Conservation (phyloP, 2,888 invertebrate genomes). For the Hydrotaea cyrtoneurina region DNA sequence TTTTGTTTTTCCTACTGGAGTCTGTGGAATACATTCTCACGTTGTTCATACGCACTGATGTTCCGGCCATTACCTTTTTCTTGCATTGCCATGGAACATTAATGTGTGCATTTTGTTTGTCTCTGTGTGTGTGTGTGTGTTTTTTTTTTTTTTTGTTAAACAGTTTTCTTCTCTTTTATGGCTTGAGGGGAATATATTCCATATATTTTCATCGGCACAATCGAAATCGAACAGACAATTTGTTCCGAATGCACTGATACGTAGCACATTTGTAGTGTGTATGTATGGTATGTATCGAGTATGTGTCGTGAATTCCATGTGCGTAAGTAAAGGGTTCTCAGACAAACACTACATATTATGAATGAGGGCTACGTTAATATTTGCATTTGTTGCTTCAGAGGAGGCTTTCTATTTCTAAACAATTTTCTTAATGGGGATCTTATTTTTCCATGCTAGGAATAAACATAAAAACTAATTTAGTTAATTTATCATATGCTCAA, state of each 20-base stretch:
- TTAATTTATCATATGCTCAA: too few relatives aligned
- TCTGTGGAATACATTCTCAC: not conserved
- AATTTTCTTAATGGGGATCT: too few relatives aligned
- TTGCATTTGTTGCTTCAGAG: too few relatives aligned
- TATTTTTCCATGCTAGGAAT: too few relatives aligned
- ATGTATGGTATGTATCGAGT: not conserved
- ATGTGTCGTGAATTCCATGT: not conserved
- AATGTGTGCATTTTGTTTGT: not conserved
- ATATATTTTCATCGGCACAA: slow-evolving; percentile 24
- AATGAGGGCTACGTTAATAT: too few relatives aligned
- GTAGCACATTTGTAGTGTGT: not conserved
- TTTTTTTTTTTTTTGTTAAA: slow-evolving; percentile 19
- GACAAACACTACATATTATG: too few relatives aligned
- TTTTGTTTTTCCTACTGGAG: not conserved
- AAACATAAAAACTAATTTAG: too few relatives aligned
- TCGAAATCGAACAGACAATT: slow-evolving; percentile 60
- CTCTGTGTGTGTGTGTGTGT: not conserved
- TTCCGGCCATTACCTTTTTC: slow-evolving; percentile 28
- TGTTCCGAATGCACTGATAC: slow-evolving; percentile 38
- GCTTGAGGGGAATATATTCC: not conserved
- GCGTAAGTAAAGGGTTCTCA: too few relatives aligned
- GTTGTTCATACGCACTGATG: slow-evolving; percentile 45
- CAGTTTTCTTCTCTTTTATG: not conserved
- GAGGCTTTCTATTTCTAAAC: too few relatives aligned
- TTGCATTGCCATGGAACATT: not conserved